These are phyloP conservation scores for Stenchaetothrips biformis DNA, from an alignment of 2,888 invertebrate species.

Conservation along the genomic window DNA sequence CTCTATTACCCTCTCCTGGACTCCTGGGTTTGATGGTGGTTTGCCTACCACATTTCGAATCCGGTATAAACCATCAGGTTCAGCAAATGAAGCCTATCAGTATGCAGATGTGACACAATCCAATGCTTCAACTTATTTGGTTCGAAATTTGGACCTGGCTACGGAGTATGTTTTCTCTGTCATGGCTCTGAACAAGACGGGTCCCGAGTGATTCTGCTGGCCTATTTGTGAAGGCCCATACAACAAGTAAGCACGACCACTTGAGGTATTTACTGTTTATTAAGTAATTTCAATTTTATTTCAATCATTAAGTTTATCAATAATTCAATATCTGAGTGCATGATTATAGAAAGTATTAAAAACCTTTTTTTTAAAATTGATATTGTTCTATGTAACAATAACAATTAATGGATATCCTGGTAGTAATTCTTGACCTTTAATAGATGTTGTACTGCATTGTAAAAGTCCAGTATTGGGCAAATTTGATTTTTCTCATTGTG, in stretches of 20 bases:
- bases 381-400: neutral
- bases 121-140: slow-evolving; percentile 58
- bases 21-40: slow-evolving; percentile 91
- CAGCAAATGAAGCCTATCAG: slow-evolving; percentile 60
- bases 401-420: too few species aligned
- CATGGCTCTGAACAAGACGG: slow-evolving; percentile 78
- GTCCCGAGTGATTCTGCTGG: slow-evolving; percentile 84
- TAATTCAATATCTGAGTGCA: too few species aligned
- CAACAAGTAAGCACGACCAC: slow-evolving; percentile 71
- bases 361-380: neutral
- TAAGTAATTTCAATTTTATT: neutral
- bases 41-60: slow-evolving; percentile 74
- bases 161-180: slow-evolving; percentile 89
- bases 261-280: slow-evolving; percentile 30
- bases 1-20: slow-evolving; percentile 79
- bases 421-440: too few species aligned
- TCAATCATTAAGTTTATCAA: too few species aligned
- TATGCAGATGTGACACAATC: slow-evolving; percentile 69
- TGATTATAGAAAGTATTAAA: too few species aligned
- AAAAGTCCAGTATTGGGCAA: slow-evolving; percentile 27
- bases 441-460: too few species aligned
- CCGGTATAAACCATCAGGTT: slow-evolving; percentile 51
- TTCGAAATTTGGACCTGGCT: slow-evolving; percentile 70
- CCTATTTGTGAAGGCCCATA: slow-evolving; percentile 75
- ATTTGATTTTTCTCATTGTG: slow-evolving; percentile 30